A percentile compares a stretch with the other conserved stretches of the same genome.
These are phyloP conservation scores for Drosophila saltans DNA, from an alignment of 1,140 invertebrate species.

Conservation along the genomic window DNA sequence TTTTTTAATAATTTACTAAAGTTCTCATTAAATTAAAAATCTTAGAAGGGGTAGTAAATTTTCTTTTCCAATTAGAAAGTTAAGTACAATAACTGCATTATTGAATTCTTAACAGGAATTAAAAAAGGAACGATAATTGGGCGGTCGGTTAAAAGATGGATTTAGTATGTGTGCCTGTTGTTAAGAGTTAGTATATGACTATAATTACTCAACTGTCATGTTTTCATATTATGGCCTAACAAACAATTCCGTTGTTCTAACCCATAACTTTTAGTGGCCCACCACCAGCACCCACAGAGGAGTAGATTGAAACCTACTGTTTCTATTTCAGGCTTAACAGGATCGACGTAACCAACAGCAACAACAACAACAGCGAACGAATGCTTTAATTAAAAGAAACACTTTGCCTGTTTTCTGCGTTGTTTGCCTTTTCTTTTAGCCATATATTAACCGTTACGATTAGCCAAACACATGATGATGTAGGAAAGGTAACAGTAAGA, in stretches of 20 bases:
- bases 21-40: no score
- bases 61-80: no score
- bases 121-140: background rate
- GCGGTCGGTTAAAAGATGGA: background rate
- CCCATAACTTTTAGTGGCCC: background rate
- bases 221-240: slow-evolving; percentile 18
- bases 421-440: slow-evolving; percentile 15
- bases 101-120: background rate
- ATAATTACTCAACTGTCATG: slow-evolving; percentile 9
- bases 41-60: no score
- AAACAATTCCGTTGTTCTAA: slow-evolving; percentile 37
- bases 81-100: no score
- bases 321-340: slow-evolving; percentile 17
- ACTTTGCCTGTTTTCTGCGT: slow-evolving; percentile 65
- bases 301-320: slow-evolving; percentile 5
- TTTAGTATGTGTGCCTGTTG: background rate
- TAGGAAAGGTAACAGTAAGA: slow-evolving; percentile 18
- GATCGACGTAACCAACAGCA: slow-evolving; percentile 3
- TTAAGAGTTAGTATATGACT: slow-evolving; percentile 3
- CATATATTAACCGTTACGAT: slow-evolving; percentile 65
- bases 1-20: no score
- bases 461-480: slow-evolving; percentile 52
- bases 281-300: slow-evolving; percentile 64
- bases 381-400: slow-evolving; percentile 78
- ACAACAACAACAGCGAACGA: slow-evolving; percentile 32